phyloP scores from a whole-genome alignment of 2,113 vertebrate genomes.

The Natator depressus region DNA sequence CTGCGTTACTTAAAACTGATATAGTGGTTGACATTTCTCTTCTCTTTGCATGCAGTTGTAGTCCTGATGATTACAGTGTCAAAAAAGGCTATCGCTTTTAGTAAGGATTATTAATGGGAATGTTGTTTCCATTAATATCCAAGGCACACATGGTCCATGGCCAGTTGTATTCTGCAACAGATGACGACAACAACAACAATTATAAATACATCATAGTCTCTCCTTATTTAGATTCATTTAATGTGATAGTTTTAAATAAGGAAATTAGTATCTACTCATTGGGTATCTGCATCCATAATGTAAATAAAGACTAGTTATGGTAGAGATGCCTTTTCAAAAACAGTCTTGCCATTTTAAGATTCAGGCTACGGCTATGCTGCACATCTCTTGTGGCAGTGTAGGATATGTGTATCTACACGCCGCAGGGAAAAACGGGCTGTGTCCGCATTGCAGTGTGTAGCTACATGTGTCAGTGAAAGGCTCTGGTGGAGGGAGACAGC shows the following conservation, averaged over 20 bases:
- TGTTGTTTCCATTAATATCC: conserved; percentile 59
- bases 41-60: conserved; percentile 17
- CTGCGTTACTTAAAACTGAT: background rate
- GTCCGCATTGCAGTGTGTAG: background rate
- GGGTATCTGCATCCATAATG: background rate
- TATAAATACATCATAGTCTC: background rate
- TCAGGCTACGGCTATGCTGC: background rate
- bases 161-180: conserved; percentile 74
- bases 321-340: background rate
- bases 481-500: background rate
- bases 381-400: background rate
- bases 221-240: background rate
- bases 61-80: conserved; percentile 25
- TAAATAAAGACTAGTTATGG: background rate
- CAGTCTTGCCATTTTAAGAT: background rate
- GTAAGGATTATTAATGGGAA: background rate
- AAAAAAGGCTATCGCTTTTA: background rate
- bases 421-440: background rate
- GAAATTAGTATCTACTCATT: conserved; percentile 11
- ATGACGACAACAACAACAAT: background rate
- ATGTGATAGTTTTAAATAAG: background rate
- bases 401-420: background rate
- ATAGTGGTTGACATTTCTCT: background rate
- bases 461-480: background rate
- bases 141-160: conserved; percentile 80